A percentile compares a stretch with the other conserved stretches of the same genome.
These are phyloP conservation scores for Dynastes hyllus DNA, from an alignment of 2,888 invertebrate genomes.

Conservation along the genomic window DNA sequence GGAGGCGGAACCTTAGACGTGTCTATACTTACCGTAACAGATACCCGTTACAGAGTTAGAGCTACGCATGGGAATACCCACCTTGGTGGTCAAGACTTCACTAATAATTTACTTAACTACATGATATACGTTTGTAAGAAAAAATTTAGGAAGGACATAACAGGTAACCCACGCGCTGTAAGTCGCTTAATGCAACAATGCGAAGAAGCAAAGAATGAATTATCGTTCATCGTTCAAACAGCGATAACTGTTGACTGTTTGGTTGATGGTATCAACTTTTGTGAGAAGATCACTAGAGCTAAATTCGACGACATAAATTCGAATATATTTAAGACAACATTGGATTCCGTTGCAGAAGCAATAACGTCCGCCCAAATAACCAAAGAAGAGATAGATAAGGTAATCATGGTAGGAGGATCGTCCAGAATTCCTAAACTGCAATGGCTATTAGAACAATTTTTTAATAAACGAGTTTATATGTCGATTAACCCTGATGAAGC, in stretches of 20 bases:
- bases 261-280: background rate
- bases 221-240: slow-evolving; percentile 52
- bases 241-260: slow-evolving; percentile 44
- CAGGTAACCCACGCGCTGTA: too few relatives aligned
- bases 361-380: slow-evolving; percentile 54
- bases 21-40: slow-evolving; percentile 55
- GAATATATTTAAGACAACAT: slow-evolving; percentile 55
- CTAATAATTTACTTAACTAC: too few relatives aligned
- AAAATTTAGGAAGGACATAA: too few relatives aligned
- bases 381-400: slow-evolving; percentile 57
- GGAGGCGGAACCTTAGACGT: slow-evolving; percentile 62
- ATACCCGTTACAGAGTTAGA: slow-evolving; percentile 46
- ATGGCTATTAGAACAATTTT: slow-evolving; percentile 55
- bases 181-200: too few relatives aligned
- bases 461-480: slow-evolving; percentile 54
- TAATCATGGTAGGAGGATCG: slow-evolving; percentile 62
- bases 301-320: slow-evolving; percentile 57
- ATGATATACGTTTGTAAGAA: too few relatives aligned
- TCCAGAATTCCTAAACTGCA: slow-evolving; percentile 61
- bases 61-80: background rate
- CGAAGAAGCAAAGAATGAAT: slow-evolving; percentile 51
- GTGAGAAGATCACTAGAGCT: slow-evolving; percentile 51
- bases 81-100: too few relatives aligned
- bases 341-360: slow-evolving; percentile 56
- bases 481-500: slow-evolving; percentile 61